Evolutionary conservation across 2,888 invertebrate genomes (phyloP).

Genomic region (Cheilosia grossa): DNA sequence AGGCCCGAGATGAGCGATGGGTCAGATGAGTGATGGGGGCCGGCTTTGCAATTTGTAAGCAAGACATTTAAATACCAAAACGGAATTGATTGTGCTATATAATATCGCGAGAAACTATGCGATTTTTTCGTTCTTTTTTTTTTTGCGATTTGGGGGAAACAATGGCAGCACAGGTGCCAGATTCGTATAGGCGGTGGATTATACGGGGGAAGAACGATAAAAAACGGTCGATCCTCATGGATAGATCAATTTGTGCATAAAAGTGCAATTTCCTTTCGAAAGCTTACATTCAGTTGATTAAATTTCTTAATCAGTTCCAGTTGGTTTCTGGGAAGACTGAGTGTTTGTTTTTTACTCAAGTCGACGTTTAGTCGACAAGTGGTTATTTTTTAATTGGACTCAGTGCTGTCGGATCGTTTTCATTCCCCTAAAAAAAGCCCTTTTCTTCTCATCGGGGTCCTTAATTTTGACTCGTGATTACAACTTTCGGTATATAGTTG

Average conservation of each 20-base stretch:
- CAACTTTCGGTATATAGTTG: no score
- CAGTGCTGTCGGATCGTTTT: not conserved
- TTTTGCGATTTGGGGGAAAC: constrained; percentile 16
- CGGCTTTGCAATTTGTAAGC: constrained; percentile 60
- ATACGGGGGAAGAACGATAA: not conserved
- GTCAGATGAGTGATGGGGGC: constrained; percentile 19
- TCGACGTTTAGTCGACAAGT: not conserved
- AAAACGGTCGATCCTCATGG: not conserved
- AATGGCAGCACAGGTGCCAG: constrained; percentile 11
- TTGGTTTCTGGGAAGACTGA: constrained; percentile 17
- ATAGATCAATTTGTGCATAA: not conserved
- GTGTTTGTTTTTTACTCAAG: not conserved
- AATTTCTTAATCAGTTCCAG: constrained; percentile 30
- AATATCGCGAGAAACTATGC: constrained; percentile 32
- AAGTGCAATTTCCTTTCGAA: not conserved
- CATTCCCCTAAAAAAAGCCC: not conserved
- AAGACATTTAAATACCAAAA: constrained; percentile 59
- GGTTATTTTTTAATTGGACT: not conserved
- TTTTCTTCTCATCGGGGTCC: no score
- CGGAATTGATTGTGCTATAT: constrained; percentile 36
- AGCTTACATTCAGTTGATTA: not conserved
- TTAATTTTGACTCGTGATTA: no score
- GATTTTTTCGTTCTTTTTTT: not conserved
- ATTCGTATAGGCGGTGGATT: not conserved
- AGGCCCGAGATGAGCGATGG: constrained; percentile 6